These are phyloP conservation scores for Marcusenius ussheri DNA, from an alignment of 2,113 vertebrate genomes.

Conservation along the genomic window DNA sequence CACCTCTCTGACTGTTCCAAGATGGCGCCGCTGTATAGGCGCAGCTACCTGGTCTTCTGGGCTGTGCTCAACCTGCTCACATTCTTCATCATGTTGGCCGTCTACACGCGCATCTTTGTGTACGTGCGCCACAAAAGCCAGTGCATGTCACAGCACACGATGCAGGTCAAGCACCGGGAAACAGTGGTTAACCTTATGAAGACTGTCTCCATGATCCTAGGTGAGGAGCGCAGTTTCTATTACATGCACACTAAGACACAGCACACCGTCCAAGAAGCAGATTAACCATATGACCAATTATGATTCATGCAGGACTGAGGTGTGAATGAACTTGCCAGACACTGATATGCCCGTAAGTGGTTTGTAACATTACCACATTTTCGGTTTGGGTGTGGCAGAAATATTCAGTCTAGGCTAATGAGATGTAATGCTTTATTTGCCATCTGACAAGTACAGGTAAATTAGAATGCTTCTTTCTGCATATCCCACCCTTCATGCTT, in stretches of 20 bases:
- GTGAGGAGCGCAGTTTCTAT: constrained; percentile 60
- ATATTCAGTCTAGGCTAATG: neutral
- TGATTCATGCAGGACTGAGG: neutral
- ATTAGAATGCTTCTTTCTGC: neutral
- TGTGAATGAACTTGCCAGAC: neutral
- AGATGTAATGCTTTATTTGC: neutral
- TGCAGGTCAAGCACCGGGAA: constrained; percentile 68
- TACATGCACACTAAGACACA: neutral
- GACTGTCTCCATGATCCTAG: constrained; percentile 88
- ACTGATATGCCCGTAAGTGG: neutral
- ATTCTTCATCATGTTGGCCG: constrained; percentile 83
- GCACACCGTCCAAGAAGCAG: neutral
- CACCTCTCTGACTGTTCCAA: constrained; percentile 73
- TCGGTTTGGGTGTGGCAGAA: neutral
- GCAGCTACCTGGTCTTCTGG: constrained; percentile 94
- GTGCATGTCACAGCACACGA: constrained; percentile 79
- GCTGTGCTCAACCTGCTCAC: constrained; percentile 77
- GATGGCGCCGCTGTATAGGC: constrained; percentile 88
- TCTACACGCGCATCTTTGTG: constrained; percentile 87
- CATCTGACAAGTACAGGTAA: neutral
- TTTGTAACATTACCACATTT: neutral
- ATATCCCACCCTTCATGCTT: neutral
- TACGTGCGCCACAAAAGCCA: constrained; percentile 85
- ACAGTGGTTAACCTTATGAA: constrained; percentile 91
- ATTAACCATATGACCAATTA: neutral